Evolutionary conservation across 2,888 invertebrate genomes (phyloP).

Genomic region (Podabrus alpinus): DNA sequence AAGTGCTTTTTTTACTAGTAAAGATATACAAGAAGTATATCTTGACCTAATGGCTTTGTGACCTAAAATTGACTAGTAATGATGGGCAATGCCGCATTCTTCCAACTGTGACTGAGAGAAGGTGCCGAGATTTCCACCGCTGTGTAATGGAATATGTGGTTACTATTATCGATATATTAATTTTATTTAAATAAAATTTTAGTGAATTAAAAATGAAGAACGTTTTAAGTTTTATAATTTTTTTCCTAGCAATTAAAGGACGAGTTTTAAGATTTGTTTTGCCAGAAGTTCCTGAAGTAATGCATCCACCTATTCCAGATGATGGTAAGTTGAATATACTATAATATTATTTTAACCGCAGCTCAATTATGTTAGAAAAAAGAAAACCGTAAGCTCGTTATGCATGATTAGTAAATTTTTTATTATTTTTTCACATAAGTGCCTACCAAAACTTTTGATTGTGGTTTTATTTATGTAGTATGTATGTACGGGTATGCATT

Average conservation of each 20-base stretch:
- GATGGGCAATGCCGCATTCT: constrained; percentile 17
- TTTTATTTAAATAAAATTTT: constrained; percentile 6
- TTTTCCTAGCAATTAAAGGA: background rate
- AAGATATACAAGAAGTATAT: background rate
- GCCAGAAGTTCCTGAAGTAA: constrained; percentile 54
- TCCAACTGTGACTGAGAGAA: background rate
- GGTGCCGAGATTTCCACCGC: background rate
- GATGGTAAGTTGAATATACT: constrained; percentile 47
- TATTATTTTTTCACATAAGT: no score
- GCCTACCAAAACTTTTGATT: background rate
- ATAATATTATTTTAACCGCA: background rate
- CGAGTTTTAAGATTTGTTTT: constrained; percentile 41
- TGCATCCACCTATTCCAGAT: constrained; percentile 57
- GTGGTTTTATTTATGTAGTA: background rate
- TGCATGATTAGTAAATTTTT: background rate
- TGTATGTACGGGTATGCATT: no score
- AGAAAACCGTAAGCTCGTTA: background rate
- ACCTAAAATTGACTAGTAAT: constrained; percentile 16
- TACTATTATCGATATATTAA: constrained; percentile 2
- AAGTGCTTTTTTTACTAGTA: background rate
- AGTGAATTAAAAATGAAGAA: constrained; percentile 12
- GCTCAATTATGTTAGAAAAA: background rate
- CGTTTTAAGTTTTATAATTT: constrained; percentile 3
- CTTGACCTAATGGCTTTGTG: constrained; percentile 25
- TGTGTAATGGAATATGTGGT: background rate